A percentile compares a stretch with the other conserved stretches of the same genome.
phyloP scores from a whole-genome alignment of 2,888 invertebrate species.

The Sycophila texana region DNA sequence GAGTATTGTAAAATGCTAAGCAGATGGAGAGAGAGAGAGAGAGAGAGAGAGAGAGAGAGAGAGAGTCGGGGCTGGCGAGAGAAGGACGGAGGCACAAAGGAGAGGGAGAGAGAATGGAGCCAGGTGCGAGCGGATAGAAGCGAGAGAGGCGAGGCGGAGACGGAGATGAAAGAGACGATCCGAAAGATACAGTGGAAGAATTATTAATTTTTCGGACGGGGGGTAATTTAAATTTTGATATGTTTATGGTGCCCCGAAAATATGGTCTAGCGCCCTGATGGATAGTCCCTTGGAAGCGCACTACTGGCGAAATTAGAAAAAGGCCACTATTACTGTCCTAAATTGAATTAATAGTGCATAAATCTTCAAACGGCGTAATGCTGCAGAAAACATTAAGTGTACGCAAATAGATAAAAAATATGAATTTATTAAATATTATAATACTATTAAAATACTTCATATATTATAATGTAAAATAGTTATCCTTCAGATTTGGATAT shows the following conservation, averaged over 20 bases:
- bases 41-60: slow-evolving; percentile 24
- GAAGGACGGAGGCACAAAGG: slow-evolving; percentile 23
- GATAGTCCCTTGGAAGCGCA: background rate
- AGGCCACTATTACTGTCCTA: too few relatives aligned
- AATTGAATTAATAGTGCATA: too few relatives aligned
- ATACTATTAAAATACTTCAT: too few relatives aligned
- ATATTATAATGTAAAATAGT: too few relatives aligned
- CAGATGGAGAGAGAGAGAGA: slow-evolving; percentile 26
- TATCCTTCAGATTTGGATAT: too few relatives aligned
- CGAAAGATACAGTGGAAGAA: slow-evolving; percentile 56
- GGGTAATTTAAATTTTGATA: slow-evolving; percentile 35
- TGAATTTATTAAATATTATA: too few relatives aligned
- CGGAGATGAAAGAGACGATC: slow-evolving; percentile 45
- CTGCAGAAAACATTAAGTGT: too few relatives aligned
- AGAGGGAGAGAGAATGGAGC: slow-evolving; percentile 37
- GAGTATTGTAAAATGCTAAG: slow-evolving; percentile 52
- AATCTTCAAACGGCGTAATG: too few relatives aligned
- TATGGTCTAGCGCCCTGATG: background rate
- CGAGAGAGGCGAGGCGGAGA: slow-evolving; percentile 42
- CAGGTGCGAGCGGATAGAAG: slow-evolving; percentile 48
- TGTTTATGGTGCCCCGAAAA: slow-evolving; percentile 20
- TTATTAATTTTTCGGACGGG: slow-evolving; percentile 35
- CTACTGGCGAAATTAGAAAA: background rate
- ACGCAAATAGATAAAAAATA: too few relatives aligned
- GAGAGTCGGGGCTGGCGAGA: slow-evolving; percentile 14